A percentile compares a stretch with the other conserved stretches of the same genome.
Conservation (phyloP, 2,113 vertebrate genomes). For the Australoheros scitulus region DNA sequence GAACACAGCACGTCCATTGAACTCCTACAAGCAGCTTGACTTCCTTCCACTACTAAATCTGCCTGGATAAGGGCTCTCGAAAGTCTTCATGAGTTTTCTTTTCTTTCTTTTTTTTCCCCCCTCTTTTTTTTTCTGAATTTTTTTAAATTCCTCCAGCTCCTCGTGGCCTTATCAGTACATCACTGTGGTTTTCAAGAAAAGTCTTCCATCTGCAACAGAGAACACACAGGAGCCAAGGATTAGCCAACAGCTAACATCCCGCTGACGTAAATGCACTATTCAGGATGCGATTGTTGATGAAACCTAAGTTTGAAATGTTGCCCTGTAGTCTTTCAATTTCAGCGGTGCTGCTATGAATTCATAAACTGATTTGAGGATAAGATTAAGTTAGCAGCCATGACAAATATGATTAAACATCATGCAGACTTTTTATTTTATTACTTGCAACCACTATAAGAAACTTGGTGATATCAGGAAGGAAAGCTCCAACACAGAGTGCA, state of each 20-base stretch:
- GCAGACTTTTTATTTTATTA: constrained; percentile 10
- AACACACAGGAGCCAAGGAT: constrained; percentile 70
- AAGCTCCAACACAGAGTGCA: not conserved
- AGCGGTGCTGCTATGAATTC: constrained; percentile 26
- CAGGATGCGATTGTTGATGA: constrained; percentile 56
- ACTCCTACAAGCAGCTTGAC: constrained; percentile 70
- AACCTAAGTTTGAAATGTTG: constrained; percentile 55
- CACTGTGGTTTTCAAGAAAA: constrained; percentile 99
- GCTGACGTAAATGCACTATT: constrained; percentile 50
- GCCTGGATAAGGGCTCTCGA: constrained; percentile 65
- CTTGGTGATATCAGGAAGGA: not conserved
- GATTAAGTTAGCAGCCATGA: constrained; percentile 41
- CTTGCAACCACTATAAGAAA: not conserved
- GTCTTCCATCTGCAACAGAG: constrained; percentile 95
- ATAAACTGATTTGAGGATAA: constrained; percentile 32
- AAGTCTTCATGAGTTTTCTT: constrained; percentile 71
- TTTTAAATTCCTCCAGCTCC: constrained; percentile 70
- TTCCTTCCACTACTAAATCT: constrained; percentile 62
- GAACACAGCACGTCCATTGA: constrained; percentile 67
- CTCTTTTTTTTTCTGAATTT: not conserved
- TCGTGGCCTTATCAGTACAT: constrained; percentile 91
- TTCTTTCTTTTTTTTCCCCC: constrained; percentile 62
- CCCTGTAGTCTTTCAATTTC: constrained; percentile 41
- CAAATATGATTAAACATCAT: constrained; percentile 50
- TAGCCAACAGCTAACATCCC: constrained; percentile 63